A percentile compares a stretch with the other conserved stretches of the same genome.
phyloP scores from a whole-genome alignment of 2,888 invertebrate genomes.

The Seira musarum region DNA sequence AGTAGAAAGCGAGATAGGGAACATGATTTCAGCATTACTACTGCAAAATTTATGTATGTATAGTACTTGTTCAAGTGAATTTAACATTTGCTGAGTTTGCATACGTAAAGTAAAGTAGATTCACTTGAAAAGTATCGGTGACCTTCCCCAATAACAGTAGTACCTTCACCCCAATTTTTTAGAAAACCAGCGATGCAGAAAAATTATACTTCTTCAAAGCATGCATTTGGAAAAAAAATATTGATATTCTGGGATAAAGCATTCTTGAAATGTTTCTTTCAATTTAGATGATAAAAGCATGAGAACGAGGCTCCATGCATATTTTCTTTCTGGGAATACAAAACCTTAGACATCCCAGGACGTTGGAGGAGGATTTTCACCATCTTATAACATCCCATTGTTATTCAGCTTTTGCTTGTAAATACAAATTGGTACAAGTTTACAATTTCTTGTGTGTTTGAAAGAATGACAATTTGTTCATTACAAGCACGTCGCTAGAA shows the following conservation, averaged over 20 bases:
- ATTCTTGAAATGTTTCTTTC: too few relatives aligned
- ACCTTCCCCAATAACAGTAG: neutral
- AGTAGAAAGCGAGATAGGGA: too few relatives aligned
- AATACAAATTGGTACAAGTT: neutral
- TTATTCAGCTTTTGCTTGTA: neutral
- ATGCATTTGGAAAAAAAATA: neutral
- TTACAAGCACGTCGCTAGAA: neutral
- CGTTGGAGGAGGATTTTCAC: too few relatives aligned
- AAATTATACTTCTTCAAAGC: neutral
- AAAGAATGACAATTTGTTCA: neutral
- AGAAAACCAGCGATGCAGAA: neutral
- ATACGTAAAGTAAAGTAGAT: neutral
- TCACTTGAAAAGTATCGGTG: neutral
- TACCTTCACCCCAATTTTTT: neutral
- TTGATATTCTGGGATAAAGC: too few relatives aligned
- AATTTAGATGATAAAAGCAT: too few relatives aligned
- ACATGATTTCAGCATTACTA: too few relatives aligned
- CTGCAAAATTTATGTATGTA: too few relatives aligned
- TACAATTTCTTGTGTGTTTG: neutral
- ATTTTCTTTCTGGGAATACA: too few relatives aligned
- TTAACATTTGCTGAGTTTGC: neutral
- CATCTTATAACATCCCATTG: neutral
- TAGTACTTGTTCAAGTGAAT: too few relatives aligned
- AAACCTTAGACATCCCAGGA: too few relatives aligned
- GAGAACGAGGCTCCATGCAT: too few relatives aligned